Conservation (phyloP, 2,797 vertebrate species). For the Artibeus lituratus region DNA sequence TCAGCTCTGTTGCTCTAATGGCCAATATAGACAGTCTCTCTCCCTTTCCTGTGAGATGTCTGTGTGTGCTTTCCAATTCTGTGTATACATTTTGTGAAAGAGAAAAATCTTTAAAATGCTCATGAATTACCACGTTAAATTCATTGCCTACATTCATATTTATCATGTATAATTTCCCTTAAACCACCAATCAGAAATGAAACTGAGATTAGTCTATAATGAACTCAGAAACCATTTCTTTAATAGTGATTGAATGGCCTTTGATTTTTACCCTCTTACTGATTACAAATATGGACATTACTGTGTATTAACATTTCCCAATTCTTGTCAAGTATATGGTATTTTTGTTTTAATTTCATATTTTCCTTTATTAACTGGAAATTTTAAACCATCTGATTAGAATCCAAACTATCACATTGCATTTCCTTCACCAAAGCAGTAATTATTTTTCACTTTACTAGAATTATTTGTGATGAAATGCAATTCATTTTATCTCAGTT, state of each 20-base stretch:
- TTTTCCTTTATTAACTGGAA: constrained; percentile 55
- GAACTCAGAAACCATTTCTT: constrained; percentile 44
- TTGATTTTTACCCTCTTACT: constrained; percentile 62
- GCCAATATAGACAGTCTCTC: not conserved
- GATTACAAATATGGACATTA: constrained; percentile 61
- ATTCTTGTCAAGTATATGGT: constrained; percentile 2
- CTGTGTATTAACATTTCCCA: constrained; percentile 51
- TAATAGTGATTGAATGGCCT: constrained; percentile 62
- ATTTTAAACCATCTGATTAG: constrained; percentile 41
- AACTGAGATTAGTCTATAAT: constrained; percentile 62
- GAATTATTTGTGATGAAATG: constrained; percentile 61
- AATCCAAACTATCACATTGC: constrained; percentile 40
- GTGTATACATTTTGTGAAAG: not conserved
- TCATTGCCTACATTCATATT: constrained; percentile 42
- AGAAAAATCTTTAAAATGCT: not conserved
- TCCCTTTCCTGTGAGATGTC: not conserved
- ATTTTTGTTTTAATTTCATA: constrained; percentile 54
- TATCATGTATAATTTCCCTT: constrained; percentile 47
- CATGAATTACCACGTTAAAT: constrained; percentile 12
- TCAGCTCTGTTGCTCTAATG: not conserved
- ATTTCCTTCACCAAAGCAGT: constrained; percentile 41
- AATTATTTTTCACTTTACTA: constrained; percentile 56
- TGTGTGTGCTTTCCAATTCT: not conserved
- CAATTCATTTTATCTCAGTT: constrained; percentile 47
- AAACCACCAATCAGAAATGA: constrained; percentile 66